Conservation (phyloP, 92 coral and sea anemone genomes). For the Phenganax subtilis region DNA sequence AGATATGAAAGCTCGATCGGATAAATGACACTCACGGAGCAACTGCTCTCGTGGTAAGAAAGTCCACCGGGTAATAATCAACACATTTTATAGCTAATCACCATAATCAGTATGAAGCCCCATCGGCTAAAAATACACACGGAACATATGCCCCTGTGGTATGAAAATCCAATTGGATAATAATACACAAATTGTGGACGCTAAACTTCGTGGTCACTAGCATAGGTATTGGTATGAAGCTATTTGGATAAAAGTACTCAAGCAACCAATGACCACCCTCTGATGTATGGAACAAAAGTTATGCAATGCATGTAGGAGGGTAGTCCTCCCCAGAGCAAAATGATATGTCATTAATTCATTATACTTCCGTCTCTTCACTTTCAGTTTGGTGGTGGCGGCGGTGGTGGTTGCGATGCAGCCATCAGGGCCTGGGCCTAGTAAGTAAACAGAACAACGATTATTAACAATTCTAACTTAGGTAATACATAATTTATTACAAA, state of each 20-base stretch:
- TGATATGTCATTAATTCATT: neutral
- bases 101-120: neutral
- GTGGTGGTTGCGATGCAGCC: constrained; percentile 93
- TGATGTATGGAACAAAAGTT: neutral
- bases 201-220: no score
- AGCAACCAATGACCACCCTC: neutral
- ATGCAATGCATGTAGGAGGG: neutral
- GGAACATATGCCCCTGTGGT: neutral
- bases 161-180: neutral
- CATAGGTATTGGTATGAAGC: neutral
- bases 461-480: neutral
- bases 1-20: no score
- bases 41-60: no score
- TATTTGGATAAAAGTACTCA: neutral
- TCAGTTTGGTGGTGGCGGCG: constrained; percentile 76
- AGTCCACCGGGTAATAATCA: no score
- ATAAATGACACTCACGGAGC: no score
- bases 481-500: no score
- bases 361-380: neutral
- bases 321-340: neutral
- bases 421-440: constrained; percentile 74
- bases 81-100: no score
- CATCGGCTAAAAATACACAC: constrained; percentile 1
- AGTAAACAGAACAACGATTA: neutral
- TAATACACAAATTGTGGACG: no score